Evolutionary conservation across 2,888 invertebrate species (phyloP).

Genomic region (Chorisops tibialis): DNA sequence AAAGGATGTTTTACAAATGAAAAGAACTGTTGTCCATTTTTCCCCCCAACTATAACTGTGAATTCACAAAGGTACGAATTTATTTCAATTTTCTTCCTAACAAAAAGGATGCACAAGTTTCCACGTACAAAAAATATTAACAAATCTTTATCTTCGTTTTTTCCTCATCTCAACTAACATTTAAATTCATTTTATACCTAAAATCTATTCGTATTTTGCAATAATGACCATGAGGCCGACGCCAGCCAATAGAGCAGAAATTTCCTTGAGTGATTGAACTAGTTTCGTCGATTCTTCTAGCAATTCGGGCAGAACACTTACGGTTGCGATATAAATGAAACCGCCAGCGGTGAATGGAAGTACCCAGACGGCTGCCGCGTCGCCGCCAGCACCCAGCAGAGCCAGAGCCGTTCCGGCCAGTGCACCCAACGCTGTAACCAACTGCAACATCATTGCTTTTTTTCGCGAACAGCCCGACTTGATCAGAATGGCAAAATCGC

Average conservation of each 20-base stretch:
- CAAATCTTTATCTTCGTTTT: too few relatives aligned
- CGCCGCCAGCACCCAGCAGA: constrained; percentile 70
- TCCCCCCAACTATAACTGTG: too few relatives aligned
- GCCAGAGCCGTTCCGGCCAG: constrained; percentile 89
- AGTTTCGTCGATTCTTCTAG: constrained; percentile 84
- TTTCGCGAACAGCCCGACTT: constrained; percentile 92
- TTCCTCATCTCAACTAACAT: too few relatives aligned
- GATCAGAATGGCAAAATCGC: constrained; percentile 97
- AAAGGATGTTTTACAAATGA: too few relatives aligned
- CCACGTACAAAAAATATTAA: too few relatives aligned
- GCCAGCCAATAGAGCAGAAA: constrained; percentile 80
- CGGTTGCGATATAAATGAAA: constrained; percentile 99
- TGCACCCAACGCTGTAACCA: constrained; percentile 93
- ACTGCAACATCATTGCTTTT: constrained; percentile 93
- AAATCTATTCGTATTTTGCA: constrained; percentile 55
- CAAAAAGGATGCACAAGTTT: too few relatives aligned
- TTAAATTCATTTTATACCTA: constrained; percentile 20
- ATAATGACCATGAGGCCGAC: constrained; percentile 96
- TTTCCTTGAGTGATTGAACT: constrained; percentile 87
- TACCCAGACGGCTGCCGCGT: constrained; percentile 79
- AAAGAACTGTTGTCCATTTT: too few relatives aligned
- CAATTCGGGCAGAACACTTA: constrained; percentile 96
- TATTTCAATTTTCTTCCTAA: too few relatives aligned
- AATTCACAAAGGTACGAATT: too few relatives aligned
- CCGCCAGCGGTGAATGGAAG: constrained; percentile 98